phyloP scores from a whole-genome alignment of 2,113 vertebrate species.

The Eupsittula cactorum region DNA sequence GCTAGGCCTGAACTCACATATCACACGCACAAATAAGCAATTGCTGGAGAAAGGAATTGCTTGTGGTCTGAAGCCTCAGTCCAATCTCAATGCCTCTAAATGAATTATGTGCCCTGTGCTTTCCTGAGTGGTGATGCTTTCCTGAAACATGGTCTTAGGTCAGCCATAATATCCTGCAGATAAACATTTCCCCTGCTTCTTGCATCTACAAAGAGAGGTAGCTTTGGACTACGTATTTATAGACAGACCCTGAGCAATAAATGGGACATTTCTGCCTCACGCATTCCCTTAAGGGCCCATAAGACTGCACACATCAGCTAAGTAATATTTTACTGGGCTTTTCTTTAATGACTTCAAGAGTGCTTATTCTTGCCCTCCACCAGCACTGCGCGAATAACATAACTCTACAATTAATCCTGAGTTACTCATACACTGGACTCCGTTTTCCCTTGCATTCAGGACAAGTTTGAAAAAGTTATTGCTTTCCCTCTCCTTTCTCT shows the following conservation, averaged over 20 bases:
- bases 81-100: background rate
- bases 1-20: background rate
- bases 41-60: background rate
- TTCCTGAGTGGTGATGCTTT: background rate
- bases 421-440: slow-evolving; percentile 29
- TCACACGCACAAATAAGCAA: background rate
- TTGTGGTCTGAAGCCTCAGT: background rate
- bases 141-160: background rate
- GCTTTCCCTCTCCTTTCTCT: background rate
- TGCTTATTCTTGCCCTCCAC: background rate
- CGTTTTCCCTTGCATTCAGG: slow-evolving; percentile 35
- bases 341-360: slow-evolving; percentile 47
- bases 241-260: background rate
- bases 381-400: slow-evolving; percentile 3
- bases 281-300: background rate
- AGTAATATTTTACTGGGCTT: slow-evolving; percentile 42
- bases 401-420: slow-evolving; percentile 48
- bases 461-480: slow-evolving; percentile 50
- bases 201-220: background rate
- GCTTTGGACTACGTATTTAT: background rate
- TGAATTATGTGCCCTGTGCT: background rate
- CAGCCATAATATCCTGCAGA: slow-evolving; percentile 9
- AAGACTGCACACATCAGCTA: slow-evolving; percentile 26
- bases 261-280: background rate
- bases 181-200: background rate